phyloP scores from a whole-genome alignment of 2,113 vertebrate genomes.

The Morone chrysops region DNA sequence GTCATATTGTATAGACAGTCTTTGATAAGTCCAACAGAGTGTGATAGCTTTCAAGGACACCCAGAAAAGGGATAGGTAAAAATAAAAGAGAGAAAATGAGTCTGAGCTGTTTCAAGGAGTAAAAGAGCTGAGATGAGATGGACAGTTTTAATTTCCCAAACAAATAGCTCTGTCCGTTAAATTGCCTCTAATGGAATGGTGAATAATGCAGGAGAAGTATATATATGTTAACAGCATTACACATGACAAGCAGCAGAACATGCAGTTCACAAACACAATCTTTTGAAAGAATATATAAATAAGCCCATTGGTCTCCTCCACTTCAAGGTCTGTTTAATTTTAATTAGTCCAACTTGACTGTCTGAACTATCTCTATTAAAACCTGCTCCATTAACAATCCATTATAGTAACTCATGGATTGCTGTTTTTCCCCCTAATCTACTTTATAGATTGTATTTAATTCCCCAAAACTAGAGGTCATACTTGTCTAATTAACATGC shows the following conservation, averaged over 20 bases:
- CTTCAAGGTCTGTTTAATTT: constrained; percentile 60
- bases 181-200: constrained; percentile 34
- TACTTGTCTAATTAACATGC: constrained; percentile 33
- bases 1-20: neutral
- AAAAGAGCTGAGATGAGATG: neutral
- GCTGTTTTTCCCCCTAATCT: constrained; percentile 11
- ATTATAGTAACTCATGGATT: constrained; percentile 23
- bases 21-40: neutral
- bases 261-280: constrained; percentile 44
- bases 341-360: constrained; percentile 53
- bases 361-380: constrained; percentile 48
- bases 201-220: constrained; percentile 41
- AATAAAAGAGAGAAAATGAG: neutral
- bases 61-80: neutral
- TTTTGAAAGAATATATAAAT: constrained; percentile 48
- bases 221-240: constrained; percentile 31
- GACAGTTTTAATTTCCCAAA: constrained; percentile 31
- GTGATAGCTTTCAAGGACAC: neutral
- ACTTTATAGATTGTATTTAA: constrained; percentile 38
- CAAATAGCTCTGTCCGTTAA: constrained; percentile 15
- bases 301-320: constrained; percentile 27
- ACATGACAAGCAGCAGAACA: constrained; percentile 27
- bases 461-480: constrained; percentile 19
- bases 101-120: neutral
- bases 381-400: constrained; percentile 43